phyloP scores from a whole-genome alignment of 1,140 invertebrate species.

The Homarus americanus region DNA sequence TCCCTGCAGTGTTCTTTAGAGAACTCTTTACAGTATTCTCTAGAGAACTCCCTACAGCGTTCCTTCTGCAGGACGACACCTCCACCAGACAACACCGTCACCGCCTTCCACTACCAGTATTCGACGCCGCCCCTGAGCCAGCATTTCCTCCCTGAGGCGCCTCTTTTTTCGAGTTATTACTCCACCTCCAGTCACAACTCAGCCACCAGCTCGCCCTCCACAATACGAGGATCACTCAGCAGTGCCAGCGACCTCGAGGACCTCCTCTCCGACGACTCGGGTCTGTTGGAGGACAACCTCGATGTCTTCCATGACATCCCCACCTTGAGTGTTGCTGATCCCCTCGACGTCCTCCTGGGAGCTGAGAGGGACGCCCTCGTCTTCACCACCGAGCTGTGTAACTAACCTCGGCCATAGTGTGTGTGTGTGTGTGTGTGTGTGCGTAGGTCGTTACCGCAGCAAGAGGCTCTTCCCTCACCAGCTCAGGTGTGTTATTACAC shows the following conservation, averaged over 20 bases:
- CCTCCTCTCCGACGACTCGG: constrained; percentile 15
- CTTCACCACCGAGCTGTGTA: constrained; percentile 9
- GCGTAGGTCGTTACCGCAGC: no score
- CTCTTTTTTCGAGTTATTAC: background rate
- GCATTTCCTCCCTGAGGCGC: background rate
- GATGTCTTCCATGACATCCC: constrained; percentile 39
- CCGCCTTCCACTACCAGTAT: background rate
- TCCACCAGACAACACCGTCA: background rate
- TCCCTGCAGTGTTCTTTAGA: constrained; percentile 22
- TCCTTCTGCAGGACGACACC: background rate
- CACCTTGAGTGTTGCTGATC: constrained; percentile 10
- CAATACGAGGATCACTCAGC: constrained; percentile 1
- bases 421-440: no score
- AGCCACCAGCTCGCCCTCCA: background rate
- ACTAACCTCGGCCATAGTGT: no score
- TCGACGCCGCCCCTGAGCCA: background rate
- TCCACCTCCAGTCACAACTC: background rate
- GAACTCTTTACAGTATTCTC: background rate
- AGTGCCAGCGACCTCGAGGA: constrained; percentile 30
- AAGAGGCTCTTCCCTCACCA: no score
- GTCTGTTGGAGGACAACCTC: constrained; percentile 31
- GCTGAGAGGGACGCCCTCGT: background rate
- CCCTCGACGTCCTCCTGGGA: constrained; percentile 28
- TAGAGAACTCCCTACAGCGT: background rate
- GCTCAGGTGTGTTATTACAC: no score